Evolutionary conservation across 2,113 vertebrate genomes (phyloP), one percentile per base, ranked within the genome.

Genomic region (Hydrolagus affinis): DNA sequence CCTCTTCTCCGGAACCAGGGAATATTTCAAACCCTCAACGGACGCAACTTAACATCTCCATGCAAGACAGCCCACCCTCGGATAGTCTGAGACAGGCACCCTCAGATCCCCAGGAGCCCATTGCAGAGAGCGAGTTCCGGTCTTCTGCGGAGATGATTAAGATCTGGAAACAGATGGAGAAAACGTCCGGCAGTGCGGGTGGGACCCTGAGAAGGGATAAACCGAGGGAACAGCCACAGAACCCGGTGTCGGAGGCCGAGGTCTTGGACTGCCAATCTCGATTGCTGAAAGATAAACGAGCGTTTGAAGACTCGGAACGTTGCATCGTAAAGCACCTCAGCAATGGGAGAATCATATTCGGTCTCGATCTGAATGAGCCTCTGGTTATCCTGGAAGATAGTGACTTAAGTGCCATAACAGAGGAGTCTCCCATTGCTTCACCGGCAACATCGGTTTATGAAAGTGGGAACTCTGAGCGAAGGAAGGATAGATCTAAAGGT

Each of bases 151-250:
- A 96, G 25, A 93, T 96, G 86, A 86, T 95, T 44, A 93, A 91
- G 85, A 88, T 94, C 68, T 96, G 95, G 95, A 89, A 95, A 85
- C 90, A 91, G 8, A 93, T 95, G 92, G 95, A 96, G 71, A 87
- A 86, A 17, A 89, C 92, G 71, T 60, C 1, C 8, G 88, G 74
- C 17, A 87, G 88, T 9, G 89, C 44, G 9, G 87, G 87, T 14
- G 86, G 88, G 56, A 73, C 0, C 77, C 85, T 19, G 85, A 87
- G 89, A 64, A 87, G 70, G 11, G 85, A 71, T 28, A 87, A 88
- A 76, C 64, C 0, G 75, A n/a, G 4, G 0, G 21, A 66, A 68
- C 83, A 44, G 56, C 4, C 8, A 62, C 0, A 60, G 1, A 21
- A 59, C 8, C 6, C 32, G 0, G 19, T 17, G 0, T 64, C 0